These are phyloP conservation scores for Nothocercus julius DNA, from an alignment of 2,113 vertebrate genomes.

Conservation along the genomic window DNA sequence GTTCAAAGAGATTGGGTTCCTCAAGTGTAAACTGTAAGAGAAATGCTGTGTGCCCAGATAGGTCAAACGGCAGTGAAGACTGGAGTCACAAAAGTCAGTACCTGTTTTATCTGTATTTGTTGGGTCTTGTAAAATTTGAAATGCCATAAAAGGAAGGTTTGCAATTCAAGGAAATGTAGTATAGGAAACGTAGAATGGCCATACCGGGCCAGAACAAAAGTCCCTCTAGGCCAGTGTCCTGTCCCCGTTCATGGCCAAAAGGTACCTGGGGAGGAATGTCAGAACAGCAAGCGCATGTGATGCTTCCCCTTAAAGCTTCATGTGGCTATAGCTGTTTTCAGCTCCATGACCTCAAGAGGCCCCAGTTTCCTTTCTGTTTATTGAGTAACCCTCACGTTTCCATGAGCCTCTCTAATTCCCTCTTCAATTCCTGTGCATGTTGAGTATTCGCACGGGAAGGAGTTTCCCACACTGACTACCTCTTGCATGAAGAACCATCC, in stretches of 20 bases:
- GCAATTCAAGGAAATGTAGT: background rate
- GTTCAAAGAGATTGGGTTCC: conserved; percentile 9
- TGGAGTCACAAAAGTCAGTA: accelerated
- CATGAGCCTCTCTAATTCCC: background rate
- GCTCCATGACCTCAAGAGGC: background rate
- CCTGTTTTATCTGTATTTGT: background rate
- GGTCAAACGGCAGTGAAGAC: background rate
- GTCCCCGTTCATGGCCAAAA: background rate
- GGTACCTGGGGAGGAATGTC: background rate
- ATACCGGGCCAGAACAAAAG: background rate
- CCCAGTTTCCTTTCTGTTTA: background rate
- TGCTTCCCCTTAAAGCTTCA: background rate
- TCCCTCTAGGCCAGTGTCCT: accelerated
- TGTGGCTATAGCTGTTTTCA: background rate
- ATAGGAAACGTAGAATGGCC: background rate
- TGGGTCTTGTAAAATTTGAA: background rate
- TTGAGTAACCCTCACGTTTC: background rate
- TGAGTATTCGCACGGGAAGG: background rate
- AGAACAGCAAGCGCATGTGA: accelerated
- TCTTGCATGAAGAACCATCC: background rate
- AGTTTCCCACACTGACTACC: background rate
- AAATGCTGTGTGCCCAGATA: background rate
- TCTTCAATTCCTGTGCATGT: background rate
- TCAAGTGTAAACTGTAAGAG: background rate
- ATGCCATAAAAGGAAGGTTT: background rate